Evolutionary conservation across 2,888 invertebrate genomes (phyloP).

Genomic region (Phaedon cochleariae): DNA sequence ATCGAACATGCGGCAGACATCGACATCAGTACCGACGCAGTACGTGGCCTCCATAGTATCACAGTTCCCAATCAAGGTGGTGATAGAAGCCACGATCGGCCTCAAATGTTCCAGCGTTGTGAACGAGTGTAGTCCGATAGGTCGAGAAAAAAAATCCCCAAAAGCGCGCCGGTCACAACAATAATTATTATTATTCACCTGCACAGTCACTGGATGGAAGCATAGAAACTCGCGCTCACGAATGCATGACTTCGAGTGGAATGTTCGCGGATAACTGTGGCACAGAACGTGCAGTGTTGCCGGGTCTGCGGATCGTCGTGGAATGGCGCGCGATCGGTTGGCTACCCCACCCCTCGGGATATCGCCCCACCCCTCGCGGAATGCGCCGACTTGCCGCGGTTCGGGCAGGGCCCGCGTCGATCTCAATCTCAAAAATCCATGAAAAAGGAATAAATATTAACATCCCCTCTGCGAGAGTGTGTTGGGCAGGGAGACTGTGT

Average conservation of each 20-base stretch:
- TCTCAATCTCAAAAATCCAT: conserved; percentile 61
- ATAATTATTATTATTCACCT: conserved; percentile 18
- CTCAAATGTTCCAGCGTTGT: conserved; percentile 64
- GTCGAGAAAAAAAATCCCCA: conserved; percentile 47
- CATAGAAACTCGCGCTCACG: conserved; percentile 49
- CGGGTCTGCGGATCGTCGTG: conserved; percentile 50
- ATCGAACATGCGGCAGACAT: conserved; percentile 73
- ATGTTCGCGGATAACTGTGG: conserved; percentile 30
- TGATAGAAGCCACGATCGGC: conserved; percentile 64
- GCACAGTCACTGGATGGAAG: conserved; percentile 27
- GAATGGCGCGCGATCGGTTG: conserved; percentile 56
- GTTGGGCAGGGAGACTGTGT: conserved; percentile 20
- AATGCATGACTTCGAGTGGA: conserved; percentile 56
- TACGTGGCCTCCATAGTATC: conserved; percentile 72
- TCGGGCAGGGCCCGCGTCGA: conserved; percentile 62
- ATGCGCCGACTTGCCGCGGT: conserved; percentile 57
- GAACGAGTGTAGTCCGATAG: conserved; percentile 53
- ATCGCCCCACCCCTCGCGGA: conserved; percentile 50
- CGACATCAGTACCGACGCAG: conserved; percentile 68
- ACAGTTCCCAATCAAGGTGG: conserved; percentile 63
- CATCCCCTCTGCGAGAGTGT: conserved; percentile 25
- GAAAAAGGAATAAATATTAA: conserved; percentile 64
- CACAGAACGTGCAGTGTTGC: conserved; percentile 33
- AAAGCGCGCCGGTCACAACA: conserved; percentile 29
- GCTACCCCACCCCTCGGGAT: conserved; percentile 53